Evolutionary conservation across 2,888 invertebrate species (phyloP).

Genomic region (Megamerina dolium): DNA sequence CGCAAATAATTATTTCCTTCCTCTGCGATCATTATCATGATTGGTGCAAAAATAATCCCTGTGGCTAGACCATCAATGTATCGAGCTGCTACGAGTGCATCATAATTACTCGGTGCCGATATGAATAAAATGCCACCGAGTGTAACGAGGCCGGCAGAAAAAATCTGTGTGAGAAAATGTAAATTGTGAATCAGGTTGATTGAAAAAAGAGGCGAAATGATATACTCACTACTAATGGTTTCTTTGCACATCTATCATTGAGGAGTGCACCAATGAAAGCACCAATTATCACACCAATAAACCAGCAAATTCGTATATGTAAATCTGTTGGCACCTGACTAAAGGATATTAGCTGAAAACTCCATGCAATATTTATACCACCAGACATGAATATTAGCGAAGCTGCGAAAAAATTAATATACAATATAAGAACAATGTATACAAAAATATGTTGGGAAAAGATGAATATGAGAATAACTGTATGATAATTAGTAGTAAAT

Average conservation of each 20-base stretch:
- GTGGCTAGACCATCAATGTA: constrained; percentile 41
- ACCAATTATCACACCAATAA: constrained; percentile 38
- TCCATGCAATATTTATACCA: constrained; percentile 31
- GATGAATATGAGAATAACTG: no score
- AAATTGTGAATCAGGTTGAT: no score
- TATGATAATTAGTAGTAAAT: no score
- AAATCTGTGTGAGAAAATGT: constrained; percentile 22
- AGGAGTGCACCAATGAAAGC: constrained; percentile 24
- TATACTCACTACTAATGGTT: constrained; percentile 4
- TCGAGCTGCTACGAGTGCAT: constrained; percentile 23
- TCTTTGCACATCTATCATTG: not conserved
- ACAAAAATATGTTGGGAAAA: not conserved
- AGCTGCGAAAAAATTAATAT: not conserved
- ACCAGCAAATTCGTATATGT: constrained; percentile 34
- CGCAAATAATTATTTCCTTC: constrained; percentile 26
- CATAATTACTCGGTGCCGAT: constrained; percentile 12
- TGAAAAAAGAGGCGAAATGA: no score
- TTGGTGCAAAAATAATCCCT: constrained; percentile 34
- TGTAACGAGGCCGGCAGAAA: constrained; percentile 26
- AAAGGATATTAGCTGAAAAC: no score
- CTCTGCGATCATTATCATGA: constrained; percentile 36
- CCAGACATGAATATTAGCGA: constrained; percentile 32
- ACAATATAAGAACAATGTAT: not conserved
- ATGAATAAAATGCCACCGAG: constrained; percentile 32
- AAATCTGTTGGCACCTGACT: no score